A percentile compares a stretch with the other conserved stretches of the same genome.
Conservation (phyloP, 2,797 vertebrate genomes). For the Myoxocephalus aenaeus region DNA sequence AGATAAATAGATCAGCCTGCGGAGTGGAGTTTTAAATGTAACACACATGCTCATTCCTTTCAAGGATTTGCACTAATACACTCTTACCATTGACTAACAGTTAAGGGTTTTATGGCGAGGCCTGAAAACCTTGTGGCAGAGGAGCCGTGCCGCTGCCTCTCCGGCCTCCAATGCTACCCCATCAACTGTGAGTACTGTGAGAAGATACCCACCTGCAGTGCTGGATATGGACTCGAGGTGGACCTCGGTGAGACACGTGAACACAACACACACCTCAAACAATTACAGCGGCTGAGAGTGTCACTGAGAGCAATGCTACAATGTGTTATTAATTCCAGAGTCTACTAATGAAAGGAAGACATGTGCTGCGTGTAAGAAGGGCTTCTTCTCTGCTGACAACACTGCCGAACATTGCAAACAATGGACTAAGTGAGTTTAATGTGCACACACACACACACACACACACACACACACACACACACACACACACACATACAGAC, state of each 20-base stretch:
- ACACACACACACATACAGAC: slow-evolving; percentile 11
- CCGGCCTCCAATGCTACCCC: slow-evolving; percentile 87
- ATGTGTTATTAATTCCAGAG: slow-evolving; percentile 53
- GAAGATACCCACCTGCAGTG: slow-evolving; percentile 83
- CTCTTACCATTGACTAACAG: slow-evolving; percentile 69
- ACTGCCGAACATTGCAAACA: slow-evolving; percentile 86
- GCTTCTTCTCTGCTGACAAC: slow-evolving; percentile 87
- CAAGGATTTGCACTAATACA: not conserved
- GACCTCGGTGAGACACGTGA: slow-evolving; percentile 66
- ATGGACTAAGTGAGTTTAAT: slow-evolving; percentile 91
- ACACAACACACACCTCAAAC: not conserved
- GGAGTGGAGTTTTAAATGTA: not conserved
- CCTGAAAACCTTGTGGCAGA: slow-evolving; percentile 83
- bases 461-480: slow-evolving; percentile 4
- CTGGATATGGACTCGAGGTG: slow-evolving; percentile 83
- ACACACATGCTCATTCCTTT: not conserved
- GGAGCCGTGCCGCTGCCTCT: slow-evolving; percentile 86
- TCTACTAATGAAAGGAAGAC: slow-evolving; percentile 63
- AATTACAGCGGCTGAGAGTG: not conserved
- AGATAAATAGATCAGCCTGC: not conserved
- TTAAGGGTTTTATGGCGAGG: slow-evolving; percentile 86
- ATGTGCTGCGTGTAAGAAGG: slow-evolving; percentile 82
- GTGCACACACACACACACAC: slow-evolving; percentile 6
- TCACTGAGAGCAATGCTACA: not conserved
- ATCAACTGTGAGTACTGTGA: slow-evolving; percentile 92